These are phyloP conservation scores for Enteromius thamalakanensis DNA, from an alignment of 2,797 vertebrate genomes.

Conservation along the genomic window DNA sequence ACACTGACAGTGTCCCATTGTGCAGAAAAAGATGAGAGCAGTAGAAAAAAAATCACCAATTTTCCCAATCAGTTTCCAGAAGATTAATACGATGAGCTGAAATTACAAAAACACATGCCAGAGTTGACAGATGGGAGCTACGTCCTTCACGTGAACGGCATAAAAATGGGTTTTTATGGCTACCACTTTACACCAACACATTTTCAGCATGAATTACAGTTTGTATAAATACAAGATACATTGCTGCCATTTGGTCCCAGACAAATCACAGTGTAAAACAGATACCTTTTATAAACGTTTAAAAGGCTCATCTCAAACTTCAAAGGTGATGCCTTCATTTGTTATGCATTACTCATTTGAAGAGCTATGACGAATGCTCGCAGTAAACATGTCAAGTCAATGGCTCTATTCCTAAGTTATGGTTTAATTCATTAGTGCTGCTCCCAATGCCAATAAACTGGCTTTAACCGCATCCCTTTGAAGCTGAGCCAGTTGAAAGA, in stretches of 20 bases:
- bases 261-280: constrained; percentile 77
- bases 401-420: constrained; percentile 80
- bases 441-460: constrained; percentile 68
- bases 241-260: constrained; percentile 57
- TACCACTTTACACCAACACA: constrained; percentile 22
- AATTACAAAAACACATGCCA: constrained; percentile 40
- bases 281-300: constrained; percentile 58
- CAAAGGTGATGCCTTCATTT: constrained; percentile 63
- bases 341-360: constrained; percentile 74
- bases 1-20: constrained; percentile 19
- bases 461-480: constrained; percentile 67
- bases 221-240: constrained; percentile 39
- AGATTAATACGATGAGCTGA: constrained; percentile 5
- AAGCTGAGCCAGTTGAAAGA: constrained; percentile 61
- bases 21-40: constrained; percentile 13
- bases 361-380: constrained; percentile 66
- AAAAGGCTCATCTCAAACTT: constrained; percentile 67
- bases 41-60: constrained; percentile 10
- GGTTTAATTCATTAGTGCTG: constrained; percentile 70
- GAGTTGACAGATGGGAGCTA: constrained; percentile 31
- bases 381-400: constrained; percentile 73
- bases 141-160: constrained; percentile 28
- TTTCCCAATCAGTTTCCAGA: constrained; percentile 29
- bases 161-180: constrained; percentile 32
- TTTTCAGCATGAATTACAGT: constrained; percentile 19